phyloP scores from a whole-genome alignment of 2,113 vertebrate species.

The Chrysochloris asiatica region DNA sequence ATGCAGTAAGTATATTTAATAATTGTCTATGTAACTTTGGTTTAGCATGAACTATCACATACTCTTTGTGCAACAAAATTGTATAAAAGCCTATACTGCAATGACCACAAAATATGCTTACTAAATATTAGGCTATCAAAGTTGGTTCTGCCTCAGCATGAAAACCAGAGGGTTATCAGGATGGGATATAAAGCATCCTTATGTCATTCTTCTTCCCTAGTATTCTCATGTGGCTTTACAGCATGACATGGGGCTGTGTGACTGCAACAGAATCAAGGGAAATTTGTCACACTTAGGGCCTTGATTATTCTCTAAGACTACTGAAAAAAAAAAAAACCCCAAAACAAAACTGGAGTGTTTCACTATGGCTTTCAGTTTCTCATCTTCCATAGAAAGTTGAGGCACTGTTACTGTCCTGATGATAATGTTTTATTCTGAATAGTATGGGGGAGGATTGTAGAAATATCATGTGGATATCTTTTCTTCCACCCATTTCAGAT shows the following conservation, averaged over 20 bases:
- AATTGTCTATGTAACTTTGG: neutral
- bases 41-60: neutral
- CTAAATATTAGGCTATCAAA: neutral
- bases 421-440: neutral
- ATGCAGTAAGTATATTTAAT: neutral
- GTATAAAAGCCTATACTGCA: neutral
- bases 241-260: neutral
- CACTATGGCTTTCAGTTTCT: neutral
- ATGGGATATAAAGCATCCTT: no score
- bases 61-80: neutral
- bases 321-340: neutral
- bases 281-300: neutral
- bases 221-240: neutral
- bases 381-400: neutral
- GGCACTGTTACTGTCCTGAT: neutral
- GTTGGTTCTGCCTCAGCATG: neutral
- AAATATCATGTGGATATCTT: neutral
- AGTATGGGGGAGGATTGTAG: neutral
- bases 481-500: neutral
- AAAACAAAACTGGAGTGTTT: no score
- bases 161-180: neutral
- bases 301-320: neutral
- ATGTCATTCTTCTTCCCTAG: neutral
- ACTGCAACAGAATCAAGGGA: neutral
- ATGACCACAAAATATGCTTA: neutral